Evolutionary conservation across 2,888 invertebrate species (phyloP).

Genomic region (Leptinotarsa peninsularis): DNA sequence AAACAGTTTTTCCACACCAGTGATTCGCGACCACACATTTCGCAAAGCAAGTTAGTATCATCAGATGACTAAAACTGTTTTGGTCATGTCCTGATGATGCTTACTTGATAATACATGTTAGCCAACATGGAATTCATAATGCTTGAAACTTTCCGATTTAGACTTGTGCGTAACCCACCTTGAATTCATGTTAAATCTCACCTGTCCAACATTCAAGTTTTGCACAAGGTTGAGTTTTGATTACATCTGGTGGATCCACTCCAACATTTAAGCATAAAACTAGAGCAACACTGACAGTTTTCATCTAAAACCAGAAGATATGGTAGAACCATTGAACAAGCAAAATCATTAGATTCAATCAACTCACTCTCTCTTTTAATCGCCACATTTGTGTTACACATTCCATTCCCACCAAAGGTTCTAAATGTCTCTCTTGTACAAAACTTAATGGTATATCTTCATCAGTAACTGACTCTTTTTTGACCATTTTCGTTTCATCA

Average conservation of each 20-base stretch:
- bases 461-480: conserved; percentile 66
- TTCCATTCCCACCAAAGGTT: conserved; percentile 76
- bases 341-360: background rate
- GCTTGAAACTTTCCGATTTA: too few species aligned
- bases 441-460: conserved; percentile 80
- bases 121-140: too few species aligned
- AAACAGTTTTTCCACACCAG: too few species aligned
- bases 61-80: too few species aligned
- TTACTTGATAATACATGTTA: too few species aligned
- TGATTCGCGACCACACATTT: too few species aligned
- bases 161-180: too few species aligned
- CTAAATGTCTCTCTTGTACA: conserved; percentile 79
- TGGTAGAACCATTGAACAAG: background rate
- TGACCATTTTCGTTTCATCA: conserved; percentile 32
- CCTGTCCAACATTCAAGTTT: conserved; percentile 97
- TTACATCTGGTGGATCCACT: conserved; percentile 99
- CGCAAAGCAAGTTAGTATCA: too few species aligned
- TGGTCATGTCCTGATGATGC: too few species aligned
- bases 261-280: conserved; percentile 98
- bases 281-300: conserved; percentile 98
- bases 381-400: conserved; percentile 86
- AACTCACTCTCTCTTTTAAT: conserved; percentile 87
- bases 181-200: conserved; percentile 60
- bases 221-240: conserved; percentile 97
- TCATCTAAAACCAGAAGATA: conserved; percentile 78